phyloP scores from a whole-genome alignment of 2,113 vertebrate species.

The Verasper variegatus region DNA sequence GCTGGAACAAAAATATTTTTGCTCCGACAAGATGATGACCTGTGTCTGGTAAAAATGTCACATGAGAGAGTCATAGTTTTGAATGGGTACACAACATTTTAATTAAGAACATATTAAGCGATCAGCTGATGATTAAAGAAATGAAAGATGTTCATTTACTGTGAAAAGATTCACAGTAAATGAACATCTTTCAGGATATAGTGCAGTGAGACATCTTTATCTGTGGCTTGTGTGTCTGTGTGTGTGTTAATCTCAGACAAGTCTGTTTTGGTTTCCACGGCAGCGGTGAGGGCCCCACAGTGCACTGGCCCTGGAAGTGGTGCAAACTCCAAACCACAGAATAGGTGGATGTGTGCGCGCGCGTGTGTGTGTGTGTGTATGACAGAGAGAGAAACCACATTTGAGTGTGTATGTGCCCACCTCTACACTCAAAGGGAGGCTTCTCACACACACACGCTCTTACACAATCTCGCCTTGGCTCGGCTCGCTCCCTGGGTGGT shows the following conservation, averaged over 20 bases:
- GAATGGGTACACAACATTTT: background rate
- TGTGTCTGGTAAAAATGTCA: slow-evolving; percentile 5
- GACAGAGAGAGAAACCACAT: slow-evolving; percentile 28
- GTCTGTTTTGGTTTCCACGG: slow-evolving; percentile 79
- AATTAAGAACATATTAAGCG: background rate
- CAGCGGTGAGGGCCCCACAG: slow-evolving; percentile 68
- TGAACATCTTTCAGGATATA: too few species aligned
- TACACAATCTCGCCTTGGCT: slow-evolving; percentile 59
- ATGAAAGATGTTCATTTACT: too few species aligned
- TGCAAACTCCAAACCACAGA: slow-evolving; percentile 78
- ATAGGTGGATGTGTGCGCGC: slow-evolving; percentile 36
- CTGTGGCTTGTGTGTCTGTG: slow-evolving; percentile 54
- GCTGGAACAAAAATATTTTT: slow-evolving; percentile 40
- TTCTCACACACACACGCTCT: slow-evolving; percentile 35
- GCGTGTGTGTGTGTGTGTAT: background rate
- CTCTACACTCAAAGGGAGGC: slow-evolving; percentile 62
- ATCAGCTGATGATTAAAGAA: background rate
- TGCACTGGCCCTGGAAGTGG: slow-evolving; percentile 73
- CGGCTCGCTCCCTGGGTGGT: slow-evolving; percentile 82
- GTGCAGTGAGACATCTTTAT: slow-evolving; percentile 55
- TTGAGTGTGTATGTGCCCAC: slow-evolving; percentile 65
- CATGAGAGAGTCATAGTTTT: background rate
- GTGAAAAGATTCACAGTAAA: slow-evolving; percentile 16
- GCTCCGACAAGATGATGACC: slow-evolving; percentile 13
- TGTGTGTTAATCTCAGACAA: slow-evolving; percentile 71